Evolutionary conservation across 2,797 vertebrate species (phyloP), one percentile per base, ranked within the genome.

Genomic region (Gallinago solitaria): DNA sequence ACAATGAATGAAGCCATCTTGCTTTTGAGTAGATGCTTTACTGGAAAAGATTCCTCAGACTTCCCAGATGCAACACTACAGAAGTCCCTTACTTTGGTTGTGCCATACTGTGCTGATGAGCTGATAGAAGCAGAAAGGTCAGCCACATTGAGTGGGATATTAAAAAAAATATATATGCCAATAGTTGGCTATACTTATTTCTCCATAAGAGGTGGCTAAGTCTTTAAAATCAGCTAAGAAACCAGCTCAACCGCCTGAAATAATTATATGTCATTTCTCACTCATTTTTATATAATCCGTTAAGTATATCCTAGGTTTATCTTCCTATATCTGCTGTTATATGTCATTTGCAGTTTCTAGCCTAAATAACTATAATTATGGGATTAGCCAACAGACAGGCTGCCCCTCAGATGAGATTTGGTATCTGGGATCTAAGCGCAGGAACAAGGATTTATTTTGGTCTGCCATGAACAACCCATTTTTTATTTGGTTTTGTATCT

Each of bases 191-290:
- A 5, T 51, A 61, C 33, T 91, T 69, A 48, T 53, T 95, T 94
- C 79, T 96, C 90, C 71, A 83, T 63, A 96, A 84, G 65, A 95
- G 47, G 71, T 87, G 69, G n/a, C 47, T 76, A 74, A 82, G 35
- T 32, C 87, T 93, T 91, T 95, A 71, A 96, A 68, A 94, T 93
- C 89, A 92, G 48, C 47, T 54, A 78, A 87, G 76, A 95, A 97
- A 96, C 23, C 45, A 92, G 21, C 47, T 94, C 73, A 78, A 63
- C 57, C 65, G 24, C 82, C 91, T 95, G 85, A 83, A 91, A 96
- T 97, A 97, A 97, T 97, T 97, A 91, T 6, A 93, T 67, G 85
- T 57, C 69, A 45, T 53, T 93, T 82, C 84, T 88, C 65, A 18
- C 51, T 91, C 19, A 4, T 78, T 94, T 96, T 96, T 47, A 48